Evolutionary conservation across 1,140 invertebrate species (phyloP).

Genomic region (Zaprionus nigranus): DNA sequence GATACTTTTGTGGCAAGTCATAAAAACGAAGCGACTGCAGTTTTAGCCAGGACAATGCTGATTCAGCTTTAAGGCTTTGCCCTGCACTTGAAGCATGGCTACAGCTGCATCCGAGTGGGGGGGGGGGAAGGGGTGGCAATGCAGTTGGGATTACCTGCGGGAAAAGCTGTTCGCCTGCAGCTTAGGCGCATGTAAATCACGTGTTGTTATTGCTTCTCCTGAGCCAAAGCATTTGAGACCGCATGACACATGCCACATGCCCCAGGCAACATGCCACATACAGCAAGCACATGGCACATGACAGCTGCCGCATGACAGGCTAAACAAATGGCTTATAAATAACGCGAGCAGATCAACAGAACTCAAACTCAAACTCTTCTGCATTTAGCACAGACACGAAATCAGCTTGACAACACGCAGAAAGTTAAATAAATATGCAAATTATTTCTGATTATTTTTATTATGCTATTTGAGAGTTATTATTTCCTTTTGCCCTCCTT

Average conservation of each 20-base stretch:
- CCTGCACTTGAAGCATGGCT: constrained; percentile 13
- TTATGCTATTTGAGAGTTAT: neutral
- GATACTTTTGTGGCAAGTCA: constrained; percentile 26
- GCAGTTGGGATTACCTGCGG: constrained; percentile 21
- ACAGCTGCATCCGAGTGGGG: too few relatives aligned
- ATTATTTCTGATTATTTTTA: constrained; percentile 1
- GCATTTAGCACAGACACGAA: neutral
- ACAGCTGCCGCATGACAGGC: constrained; percentile 1
- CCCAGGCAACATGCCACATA: neutral
- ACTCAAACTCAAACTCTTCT: constrained; percentile 1
- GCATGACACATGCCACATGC: constrained; percentile 9
- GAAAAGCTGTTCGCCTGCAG: constrained; percentile 14
- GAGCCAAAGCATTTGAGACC: constrained; percentile 35
- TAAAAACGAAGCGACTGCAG: constrained; percentile 22
- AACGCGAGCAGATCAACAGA: neutral
- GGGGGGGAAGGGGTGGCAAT: neutral
- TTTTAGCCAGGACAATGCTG: constrained; percentile 11
- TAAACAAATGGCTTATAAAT: constrained; percentile 17
- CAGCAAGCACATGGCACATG: constrained; percentile 11
- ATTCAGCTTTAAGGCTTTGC: constrained; percentile 11
- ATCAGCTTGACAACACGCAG: neutral
- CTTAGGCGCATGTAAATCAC: constrained; percentile 71
- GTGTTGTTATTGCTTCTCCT: constrained; percentile 27
- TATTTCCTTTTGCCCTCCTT: neutral
- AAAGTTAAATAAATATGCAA: neutral